Evolutionary conservation across 2,797 vertebrate genomes (phyloP).

Genomic region (Helarctos malayanus): DNA sequence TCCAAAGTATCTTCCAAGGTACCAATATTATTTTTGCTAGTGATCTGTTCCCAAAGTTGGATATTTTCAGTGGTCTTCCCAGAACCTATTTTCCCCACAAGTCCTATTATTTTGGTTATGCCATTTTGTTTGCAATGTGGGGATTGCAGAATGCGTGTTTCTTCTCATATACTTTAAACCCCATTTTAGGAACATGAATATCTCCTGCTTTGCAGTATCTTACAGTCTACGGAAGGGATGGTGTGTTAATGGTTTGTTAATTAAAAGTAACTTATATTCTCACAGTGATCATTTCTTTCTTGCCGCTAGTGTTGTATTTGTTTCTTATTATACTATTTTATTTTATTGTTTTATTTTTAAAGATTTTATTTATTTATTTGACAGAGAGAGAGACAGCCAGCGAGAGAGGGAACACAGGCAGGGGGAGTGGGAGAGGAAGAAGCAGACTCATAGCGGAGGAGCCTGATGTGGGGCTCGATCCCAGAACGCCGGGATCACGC

Average conservation of each 20-base stretch:
- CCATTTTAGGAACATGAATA: background rate
- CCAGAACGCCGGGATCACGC: no score
- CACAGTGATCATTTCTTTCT: conserved; percentile 36
- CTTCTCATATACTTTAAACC: background rate
- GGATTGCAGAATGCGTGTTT: background rate
- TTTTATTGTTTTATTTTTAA: no score
- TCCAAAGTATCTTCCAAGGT: conserved; percentile 29
- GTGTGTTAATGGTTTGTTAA: conserved; percentile 2
- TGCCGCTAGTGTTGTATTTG: background rate
- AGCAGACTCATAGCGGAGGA: no score
- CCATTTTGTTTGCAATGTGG: background rate
- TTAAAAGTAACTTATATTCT: conserved; percentile 45
- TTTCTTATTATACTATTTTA: background rate
- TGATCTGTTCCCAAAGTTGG: background rate
- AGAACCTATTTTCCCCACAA: background rate
- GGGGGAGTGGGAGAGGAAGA: no score
- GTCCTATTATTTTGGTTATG: background rate
- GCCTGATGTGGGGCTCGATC: no score
- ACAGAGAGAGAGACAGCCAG: no score
- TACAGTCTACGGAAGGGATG: background rate
- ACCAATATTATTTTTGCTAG: background rate
- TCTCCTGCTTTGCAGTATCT: background rate
- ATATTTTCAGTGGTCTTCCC: conserved; percentile 14
- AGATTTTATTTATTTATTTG: no score
- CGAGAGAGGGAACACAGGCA: no score